Conservation (phyloP, 1,140 invertebrate genomes). For the Anoplophora glabripennis region DNA sequence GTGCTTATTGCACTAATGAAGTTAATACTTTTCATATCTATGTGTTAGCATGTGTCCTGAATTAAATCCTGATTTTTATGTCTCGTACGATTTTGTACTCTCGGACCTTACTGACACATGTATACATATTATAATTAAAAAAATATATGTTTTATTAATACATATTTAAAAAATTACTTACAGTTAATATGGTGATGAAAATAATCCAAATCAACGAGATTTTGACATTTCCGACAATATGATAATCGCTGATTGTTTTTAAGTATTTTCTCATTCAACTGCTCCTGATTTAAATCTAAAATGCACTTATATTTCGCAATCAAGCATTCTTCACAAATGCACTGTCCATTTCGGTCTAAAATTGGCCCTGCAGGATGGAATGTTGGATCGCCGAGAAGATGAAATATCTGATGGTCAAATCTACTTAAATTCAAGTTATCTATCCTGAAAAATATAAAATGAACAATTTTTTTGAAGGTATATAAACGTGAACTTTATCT, state of each 20-base stretch:
- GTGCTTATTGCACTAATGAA: too few relatives aligned
- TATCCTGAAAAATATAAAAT: constrained; percentile 21
- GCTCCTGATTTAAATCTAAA: constrained; percentile 18
- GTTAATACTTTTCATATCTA: too few relatives aligned
- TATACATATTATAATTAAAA: background rate
- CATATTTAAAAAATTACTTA: constrained; percentile 8
- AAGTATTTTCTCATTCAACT: constrained; percentile 18
- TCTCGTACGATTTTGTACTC: background rate
- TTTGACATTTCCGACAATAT: constrained; percentile 29
- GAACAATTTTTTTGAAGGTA: background rate
- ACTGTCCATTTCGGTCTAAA: constrained; percentile 35
- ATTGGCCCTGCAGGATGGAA: constrained; percentile 30
- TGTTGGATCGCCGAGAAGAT: constrained; percentile 30
- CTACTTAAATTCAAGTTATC: constrained; percentile 25
- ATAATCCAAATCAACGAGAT: constrained; percentile 27
- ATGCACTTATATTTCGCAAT: constrained; percentile 31
- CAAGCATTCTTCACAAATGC: constrained; percentile 41
- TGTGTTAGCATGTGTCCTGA: background rate
- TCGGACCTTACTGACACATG: background rate
- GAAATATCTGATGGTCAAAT: constrained; percentile 36
- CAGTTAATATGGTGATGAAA: constrained; percentile 35
- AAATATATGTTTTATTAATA: background rate
- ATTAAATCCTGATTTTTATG: background rate
- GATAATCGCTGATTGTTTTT: constrained; percentile 15
- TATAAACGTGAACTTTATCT: background rate